Base-by-base conservation (phyloP, 1,140 invertebrate species). In the Aphelenchoides fujianensis region DNA sequence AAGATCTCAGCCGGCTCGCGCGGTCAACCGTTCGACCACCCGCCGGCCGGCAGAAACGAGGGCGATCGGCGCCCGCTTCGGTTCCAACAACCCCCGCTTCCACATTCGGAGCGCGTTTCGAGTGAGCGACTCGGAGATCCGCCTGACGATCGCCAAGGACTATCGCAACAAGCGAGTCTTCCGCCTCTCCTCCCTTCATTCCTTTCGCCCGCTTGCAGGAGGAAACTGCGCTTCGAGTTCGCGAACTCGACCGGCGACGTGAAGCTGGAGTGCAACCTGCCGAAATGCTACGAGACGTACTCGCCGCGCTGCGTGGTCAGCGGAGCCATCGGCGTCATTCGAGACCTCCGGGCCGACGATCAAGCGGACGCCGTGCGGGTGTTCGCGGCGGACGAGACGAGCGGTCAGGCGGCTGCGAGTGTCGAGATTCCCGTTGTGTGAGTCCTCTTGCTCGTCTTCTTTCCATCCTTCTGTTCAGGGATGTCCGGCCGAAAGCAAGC, bases 81-180 rank as follows among this genome's bases (percentile, higher is more conserved):
- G n/a, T n/a, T n/a, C n/a, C n/a, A n/a, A n/a, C n/a, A n/a, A n/a
- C 23, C 41, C 23, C 23, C 41, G 41, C 23, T 48, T 70, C 19
- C 63, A 70, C 32, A 27, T 70, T 36, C 16, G 70, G 57, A 72
- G 69, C 35, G 70, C 69, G 1, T 71, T 71, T 72, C 68, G 70
- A 48, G 70, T 71, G 48, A 71, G 70, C 35, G 36, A 71, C 52
- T 34, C n/a, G 9, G 70, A 71, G 54, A 71, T 71, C 31, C 23
- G 70, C 1, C 61, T 71, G 48, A 70, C 70, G 2, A 53, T 71
- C 16, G 32, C 71, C 2, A 48, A 54, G 28, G 19, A 74, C 12
- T 27, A 30, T 9, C 3, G 36, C 30, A 71, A 71, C 36, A 71
- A 30, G 69, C 71, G 23, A 54, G 69, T 48, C 30, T n/a, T n/a